A percentile compares a stretch with the other conserved stretches of the same genome.
phyloP scores from a whole-genome alignment of 2,888 invertebrate genomes.

The Yponomeuta malinellus region DNA sequence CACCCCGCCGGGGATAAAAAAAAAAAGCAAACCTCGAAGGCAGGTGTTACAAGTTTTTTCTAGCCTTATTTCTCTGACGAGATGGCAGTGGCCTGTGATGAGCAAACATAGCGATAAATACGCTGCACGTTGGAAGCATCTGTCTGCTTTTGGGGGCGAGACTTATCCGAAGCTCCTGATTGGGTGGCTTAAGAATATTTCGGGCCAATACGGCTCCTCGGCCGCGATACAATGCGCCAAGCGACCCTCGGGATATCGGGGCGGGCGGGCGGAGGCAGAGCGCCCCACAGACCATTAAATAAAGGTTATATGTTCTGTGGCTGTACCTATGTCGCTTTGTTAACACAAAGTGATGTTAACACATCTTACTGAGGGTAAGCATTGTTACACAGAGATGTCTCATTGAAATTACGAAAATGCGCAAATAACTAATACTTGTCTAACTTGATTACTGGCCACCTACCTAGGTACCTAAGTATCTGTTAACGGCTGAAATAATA shows the following conservation, averaged over 20 bases:
- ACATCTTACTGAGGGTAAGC: neutral
- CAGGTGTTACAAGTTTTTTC: conserved; percentile 42
- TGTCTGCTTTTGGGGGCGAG: conserved; percentile 37
- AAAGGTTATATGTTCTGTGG: neutral
- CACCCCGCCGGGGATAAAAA: neutral
- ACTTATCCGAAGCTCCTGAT: conserved; percentile 47
- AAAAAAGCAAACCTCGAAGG: conserved; percentile 19
- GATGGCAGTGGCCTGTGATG: conserved; percentile 35
- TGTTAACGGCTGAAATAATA: too few species aligned
- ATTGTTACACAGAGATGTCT: neutral
- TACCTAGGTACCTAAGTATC: too few species aligned
- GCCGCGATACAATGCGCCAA: conserved; percentile 15
- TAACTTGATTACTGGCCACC: too few species aligned
- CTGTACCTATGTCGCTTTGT: neutral
- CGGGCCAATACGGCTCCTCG: conserved; percentile 45
- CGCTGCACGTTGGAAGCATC: conserved; percentile 54
- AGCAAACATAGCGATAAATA: conserved; percentile 38
- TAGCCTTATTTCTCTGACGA: conserved; percentile 30
- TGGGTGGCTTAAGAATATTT: conserved; percentile 37
- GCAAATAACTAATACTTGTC: too few species aligned
- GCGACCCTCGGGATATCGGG: neutral
- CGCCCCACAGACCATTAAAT: too few species aligned
- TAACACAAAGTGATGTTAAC: neutral
- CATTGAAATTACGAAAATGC: too few species aligned
- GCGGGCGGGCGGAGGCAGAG: neutral